Percentiles rank a stretch among this genome's conserved stretches.
Conservation (phyloP, 2,888 invertebrate species). For the Sinohyriopsis cumingii region DNA sequence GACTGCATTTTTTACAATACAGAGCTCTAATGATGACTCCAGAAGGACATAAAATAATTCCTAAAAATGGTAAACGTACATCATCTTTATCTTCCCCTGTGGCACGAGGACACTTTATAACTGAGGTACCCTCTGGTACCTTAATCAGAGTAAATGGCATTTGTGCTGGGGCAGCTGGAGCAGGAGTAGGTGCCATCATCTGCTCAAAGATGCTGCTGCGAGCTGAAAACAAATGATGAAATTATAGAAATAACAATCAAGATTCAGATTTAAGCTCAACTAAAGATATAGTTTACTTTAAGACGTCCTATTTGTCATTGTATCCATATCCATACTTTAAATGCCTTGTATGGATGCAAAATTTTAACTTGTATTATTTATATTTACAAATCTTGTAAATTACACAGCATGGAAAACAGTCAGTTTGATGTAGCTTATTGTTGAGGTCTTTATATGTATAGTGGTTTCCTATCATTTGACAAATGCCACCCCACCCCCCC, state of each 20-base stretch:
- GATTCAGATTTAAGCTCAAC: not conserved
- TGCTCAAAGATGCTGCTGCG: conserved; percentile 87
- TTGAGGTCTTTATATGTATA: no score
- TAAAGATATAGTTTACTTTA: not conserved
- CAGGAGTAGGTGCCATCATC: conserved; percentile 23
- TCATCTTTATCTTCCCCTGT: conserved; percentile 64
- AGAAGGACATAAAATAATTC: not conserved
- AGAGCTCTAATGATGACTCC: not conserved
- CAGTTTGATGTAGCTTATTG: no score
- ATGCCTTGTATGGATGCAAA: no score
- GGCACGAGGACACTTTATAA: conserved; percentile 69
- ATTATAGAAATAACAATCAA: not conserved
- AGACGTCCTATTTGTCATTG: no score
- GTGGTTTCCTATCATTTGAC: no score
- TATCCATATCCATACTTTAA: no score
- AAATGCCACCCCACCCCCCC: no score
- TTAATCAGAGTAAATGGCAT: conserved; percentile 68
- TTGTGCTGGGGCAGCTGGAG: conserved; percentile 10
- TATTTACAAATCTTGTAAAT: no score
- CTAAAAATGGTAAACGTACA: conserved; percentile 43
- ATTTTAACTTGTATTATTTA: no score
- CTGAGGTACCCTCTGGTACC: conserved; percentile 69
- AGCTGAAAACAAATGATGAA: conserved; percentile 74
- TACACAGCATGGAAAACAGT: no score
- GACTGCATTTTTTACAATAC: no score